Evolutionary conservation across 1,140 invertebrate genomes (phyloP), one percentile per base, ranked within the genome.

Genomic region (Hylyphantes graminicola): DNA sequence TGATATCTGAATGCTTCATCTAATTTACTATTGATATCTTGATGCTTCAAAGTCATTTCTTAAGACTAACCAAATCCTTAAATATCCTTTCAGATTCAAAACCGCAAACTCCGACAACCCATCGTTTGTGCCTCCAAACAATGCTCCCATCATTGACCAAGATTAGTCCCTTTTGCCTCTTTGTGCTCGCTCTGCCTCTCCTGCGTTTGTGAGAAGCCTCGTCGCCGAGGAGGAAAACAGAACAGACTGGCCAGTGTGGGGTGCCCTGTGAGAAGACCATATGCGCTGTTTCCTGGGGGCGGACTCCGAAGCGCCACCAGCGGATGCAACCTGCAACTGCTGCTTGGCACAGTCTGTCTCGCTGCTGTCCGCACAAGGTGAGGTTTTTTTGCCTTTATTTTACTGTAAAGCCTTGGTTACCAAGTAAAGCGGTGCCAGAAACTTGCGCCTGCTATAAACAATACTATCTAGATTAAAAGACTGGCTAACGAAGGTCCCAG

Each of bases 351-450:
- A 53, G 61, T 67, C 17, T 48, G 48, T 64, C 76, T 67, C 57
- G 50, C 51, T 78, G 76, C 76, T 78, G 63, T 48, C 76, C 63
- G 76, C 76, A 78, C 61, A 78, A 78, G 76, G 76, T 67, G 55
- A 76, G 74, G 1, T 59, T 2, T 59, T 1, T 2, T n/a, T 59
- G 4, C 0, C 57, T n/a, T n/a, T n/a, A 59, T n/a, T n/a, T n/a
- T 9, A n/a, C n/a, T 59, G 57, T n/a, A 59, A 59, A 59, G 57
- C n/a, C 57, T 13, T 59, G n/a, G 57, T 59, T 59, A 7, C 5
- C 12, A 7, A n/a, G 35, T 4, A 59, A 59, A 59, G 11, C 35
- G 57, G 57, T 13, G 0, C 11, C 12, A 3, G 57, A n/a, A 59
- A 59, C 3, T 59, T 59, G 57, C 57, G 57, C 12, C 12, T 12